phyloP scores from a whole-genome alignment of 2,797 vertebrate genomes.

The Hypotaenidia okinawae region DNA sequence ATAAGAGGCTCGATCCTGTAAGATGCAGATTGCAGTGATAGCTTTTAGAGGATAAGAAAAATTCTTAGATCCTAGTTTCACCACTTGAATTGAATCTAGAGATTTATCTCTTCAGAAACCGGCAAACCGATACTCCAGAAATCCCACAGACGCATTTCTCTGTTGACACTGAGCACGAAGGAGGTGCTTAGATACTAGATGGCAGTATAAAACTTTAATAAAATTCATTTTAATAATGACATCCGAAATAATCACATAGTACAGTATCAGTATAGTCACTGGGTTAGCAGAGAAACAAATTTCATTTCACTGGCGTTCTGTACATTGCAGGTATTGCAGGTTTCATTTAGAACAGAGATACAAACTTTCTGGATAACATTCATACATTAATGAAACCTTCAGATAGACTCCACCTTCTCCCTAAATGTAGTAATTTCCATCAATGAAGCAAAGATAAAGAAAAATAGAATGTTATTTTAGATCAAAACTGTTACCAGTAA shows the following conservation, averaged over 20 bases:
- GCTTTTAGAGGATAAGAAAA: neutral
- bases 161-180: neutral
- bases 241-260: neutral
- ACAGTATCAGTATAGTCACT: neutral
- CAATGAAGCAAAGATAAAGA: neutral
- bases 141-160: neutral
- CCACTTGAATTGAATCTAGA: neutral
- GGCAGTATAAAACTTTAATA: constrained; percentile 52
- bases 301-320: constrained; percentile 8
- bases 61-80: neutral
- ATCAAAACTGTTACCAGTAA: neutral
- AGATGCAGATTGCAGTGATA: neutral
- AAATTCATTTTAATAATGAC: constrained; percentile 13
- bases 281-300: constrained; percentile 4
- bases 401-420: neutral
- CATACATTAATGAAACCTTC: neutral
- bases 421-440: constrained; percentile 23
- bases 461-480: neutral
- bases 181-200: constrained; percentile 50
- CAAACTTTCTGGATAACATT: neutral
- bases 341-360: neutral
- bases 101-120: neutral
- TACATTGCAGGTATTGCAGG: neutral
- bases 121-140: neutral
- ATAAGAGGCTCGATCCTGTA: neutral